Base-by-base conservation (phyloP, 1,140 invertebrate genomes). In the Anagrus nilaparvatae region DNA sequence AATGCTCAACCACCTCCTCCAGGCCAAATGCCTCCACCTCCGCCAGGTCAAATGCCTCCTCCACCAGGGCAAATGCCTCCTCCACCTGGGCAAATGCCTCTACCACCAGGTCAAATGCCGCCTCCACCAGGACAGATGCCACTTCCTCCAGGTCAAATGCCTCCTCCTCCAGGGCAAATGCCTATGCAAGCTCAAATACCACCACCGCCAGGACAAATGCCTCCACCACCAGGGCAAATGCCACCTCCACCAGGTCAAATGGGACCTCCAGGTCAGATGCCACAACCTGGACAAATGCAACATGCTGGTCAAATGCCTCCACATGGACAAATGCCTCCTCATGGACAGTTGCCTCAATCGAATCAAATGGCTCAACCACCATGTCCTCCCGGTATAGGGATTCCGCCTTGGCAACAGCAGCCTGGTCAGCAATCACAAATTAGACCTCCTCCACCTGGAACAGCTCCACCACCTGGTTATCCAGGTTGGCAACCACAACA, bases 381-480 rank as follows among this genome's bases (percentile, higher is more conserved):
- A n/a, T n/a, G n/a, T n/a, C n/a, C n/a, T n/a, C n/a, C n/a, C n/a
- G n/a, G n/a, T n/a, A n/a, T n/a, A n/a, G n/a, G n/a, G n/a, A n/a
- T n/a, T n/a, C n/a, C n/a, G n/a, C n/a, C n/a, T 40, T 52, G 53
- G 47, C 49, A 55, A 43, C 47, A 58, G 10, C n/a, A n/a, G n/a
- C n/a, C n/a, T n/a, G 47, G 49, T 14, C 43, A 51, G 41, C 50
- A 55, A 24, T 34, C 50, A 6, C 47, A 52, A 14, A 57, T 57
- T 24, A 55, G 60, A 37, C n/a, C 13, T 8, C 29, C 72, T 18
- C 70, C 71, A 20, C 66, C 71, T 13, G 63, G 68, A 29, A 70
- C 69, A 3, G 71, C 69, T 7, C 77, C 77, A 28, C 76, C 75
- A 21, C 74, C 77, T 20, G 73, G 71, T 17, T 73, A 69, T 30